These are phyloP conservation scores for Gymnobelideus leadbeateri DNA, from an alignment of 2,113 vertebrate genomes.

Conservation along the genomic window DNA sequence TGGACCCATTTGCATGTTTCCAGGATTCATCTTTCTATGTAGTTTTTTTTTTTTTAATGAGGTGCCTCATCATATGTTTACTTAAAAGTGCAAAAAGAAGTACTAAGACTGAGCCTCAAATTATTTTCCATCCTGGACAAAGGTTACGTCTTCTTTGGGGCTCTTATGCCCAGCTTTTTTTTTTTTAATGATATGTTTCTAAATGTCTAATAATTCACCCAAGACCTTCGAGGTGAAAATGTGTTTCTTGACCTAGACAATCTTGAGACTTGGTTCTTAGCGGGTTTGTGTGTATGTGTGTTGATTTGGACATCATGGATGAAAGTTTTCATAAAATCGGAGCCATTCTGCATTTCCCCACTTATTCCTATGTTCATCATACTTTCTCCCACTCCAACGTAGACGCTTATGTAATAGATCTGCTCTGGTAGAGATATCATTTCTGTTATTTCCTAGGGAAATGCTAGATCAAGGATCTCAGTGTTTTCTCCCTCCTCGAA, in stretches of 20 bases:
- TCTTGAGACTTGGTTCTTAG: slow-evolving; percentile 42
- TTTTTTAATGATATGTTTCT: slow-evolving; percentile 60
- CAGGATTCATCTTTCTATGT: slow-evolving; percentile 60
- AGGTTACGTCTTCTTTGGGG: slow-evolving; percentile 62
- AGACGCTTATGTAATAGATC: not conserved
- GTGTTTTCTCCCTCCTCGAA: not conserved
- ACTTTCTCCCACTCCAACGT: not conserved
- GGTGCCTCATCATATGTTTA: slow-evolving; percentile 47
- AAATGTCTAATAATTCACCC: slow-evolving; percentile 64
- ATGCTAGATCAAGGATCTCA: not conserved
- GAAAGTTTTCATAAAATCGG: slow-evolving; percentile 70
- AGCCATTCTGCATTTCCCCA: not conserved
- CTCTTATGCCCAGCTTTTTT: not conserved
- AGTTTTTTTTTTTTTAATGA: slow-evolving; percentile 42
- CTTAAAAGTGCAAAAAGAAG: slow-evolving; percentile 62
- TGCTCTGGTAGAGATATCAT: not conserved
- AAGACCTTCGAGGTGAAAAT: slow-evolving; percentile 47
- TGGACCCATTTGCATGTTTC: slow-evolving; percentile 69
- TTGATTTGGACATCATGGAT: not conserved
- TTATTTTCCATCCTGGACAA: slow-evolving; percentile 63
- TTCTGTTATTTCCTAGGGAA: not conserved
- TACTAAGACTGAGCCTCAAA: slow-evolving; percentile 42
- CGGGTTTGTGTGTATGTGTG: slow-evolving; percentile 40
- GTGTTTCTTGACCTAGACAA: slow-evolving; percentile 41
- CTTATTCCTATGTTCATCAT: not conserved